Conservation (phyloP, 1,140 invertebrate genomes). For the Aphis gossypii region DNA sequence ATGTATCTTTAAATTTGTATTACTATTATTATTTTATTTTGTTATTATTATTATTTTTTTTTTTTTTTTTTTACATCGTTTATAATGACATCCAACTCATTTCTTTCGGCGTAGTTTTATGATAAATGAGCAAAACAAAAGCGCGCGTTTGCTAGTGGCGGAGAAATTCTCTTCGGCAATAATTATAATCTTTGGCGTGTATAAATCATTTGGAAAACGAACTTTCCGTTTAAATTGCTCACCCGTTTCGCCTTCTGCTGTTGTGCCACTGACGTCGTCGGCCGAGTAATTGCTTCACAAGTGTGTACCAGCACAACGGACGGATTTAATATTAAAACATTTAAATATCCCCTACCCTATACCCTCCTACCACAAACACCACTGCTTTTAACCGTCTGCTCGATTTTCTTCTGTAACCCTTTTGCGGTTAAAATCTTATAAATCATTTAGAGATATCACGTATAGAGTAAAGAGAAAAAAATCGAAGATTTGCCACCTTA, state of each 20-base stretch:
- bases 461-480: neutral
- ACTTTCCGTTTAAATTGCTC: constrained; percentile 52
- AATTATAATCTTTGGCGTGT: constrained; percentile 49
- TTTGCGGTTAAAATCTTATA: constrained; percentile 24
- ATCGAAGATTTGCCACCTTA: neutral
- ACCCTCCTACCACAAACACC: neutral
- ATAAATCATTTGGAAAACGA: constrained; percentile 52
- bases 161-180: constrained; percentile 22
- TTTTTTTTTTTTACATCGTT: neutral
- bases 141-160: neutral
- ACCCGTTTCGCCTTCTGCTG: constrained; percentile 31
- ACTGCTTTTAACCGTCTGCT: neutral
- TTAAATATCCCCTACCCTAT: constrained; percentile 1
- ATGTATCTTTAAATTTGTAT: neutral
- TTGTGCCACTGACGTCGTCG: neutral
- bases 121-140: constrained; percentile 41
- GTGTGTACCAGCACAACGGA: constrained; percentile 42
- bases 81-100: constrained; percentile 34
- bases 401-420: constrained; percentile 25
- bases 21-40: neutral
- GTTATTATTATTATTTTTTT: neutral
- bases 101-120: neutral
- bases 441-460: constrained; percentile 9
- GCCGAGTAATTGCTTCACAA: constrained; percentile 47
- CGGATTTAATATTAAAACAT: constrained; percentile 51